phyloP scores from a whole-genome alignment of 2,113 vertebrate genomes.

The Thomomys bottae region DNA sequence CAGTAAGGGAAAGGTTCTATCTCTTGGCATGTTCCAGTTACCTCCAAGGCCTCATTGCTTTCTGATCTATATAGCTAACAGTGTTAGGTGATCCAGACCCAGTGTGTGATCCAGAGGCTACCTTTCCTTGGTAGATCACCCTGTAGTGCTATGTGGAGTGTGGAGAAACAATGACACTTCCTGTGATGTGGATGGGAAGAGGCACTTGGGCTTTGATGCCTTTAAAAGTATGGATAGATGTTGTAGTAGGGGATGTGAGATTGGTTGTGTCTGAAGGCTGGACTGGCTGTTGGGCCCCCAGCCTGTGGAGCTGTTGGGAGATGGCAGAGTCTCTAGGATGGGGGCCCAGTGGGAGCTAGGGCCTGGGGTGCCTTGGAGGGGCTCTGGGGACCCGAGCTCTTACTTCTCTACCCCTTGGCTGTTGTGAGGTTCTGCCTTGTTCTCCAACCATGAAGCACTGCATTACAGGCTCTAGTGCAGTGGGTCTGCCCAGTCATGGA shows the following conservation, averaged over 20 bases:
- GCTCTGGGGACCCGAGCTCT: background rate
- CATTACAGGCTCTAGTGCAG: background rate
- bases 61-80: background rate
- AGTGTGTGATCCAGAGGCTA: background rate
- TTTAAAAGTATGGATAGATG: background rate
- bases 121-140: background rate
- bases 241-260: background rate
- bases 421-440: too few species aligned
- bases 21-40: background rate
- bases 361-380: background rate
- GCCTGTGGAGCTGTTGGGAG: too few species aligned
- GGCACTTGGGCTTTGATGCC: background rate
- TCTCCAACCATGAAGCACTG: background rate
- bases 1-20: background rate
- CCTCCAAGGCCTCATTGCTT: background rate
- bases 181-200: background rate
- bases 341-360: background rate
- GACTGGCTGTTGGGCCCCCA: background rate
- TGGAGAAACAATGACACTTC: background rate
- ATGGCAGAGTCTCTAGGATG: background rate
- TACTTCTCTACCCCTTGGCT: background rate
- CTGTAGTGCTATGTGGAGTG: background rate
- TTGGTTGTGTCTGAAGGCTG: background rate
- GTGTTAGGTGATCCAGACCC: background rate
- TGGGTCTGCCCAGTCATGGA: background rate